Evolutionary conservation across 2,797 vertebrate species (phyloP).

Genomic region (Lepilemur septentrionalis): DNA sequence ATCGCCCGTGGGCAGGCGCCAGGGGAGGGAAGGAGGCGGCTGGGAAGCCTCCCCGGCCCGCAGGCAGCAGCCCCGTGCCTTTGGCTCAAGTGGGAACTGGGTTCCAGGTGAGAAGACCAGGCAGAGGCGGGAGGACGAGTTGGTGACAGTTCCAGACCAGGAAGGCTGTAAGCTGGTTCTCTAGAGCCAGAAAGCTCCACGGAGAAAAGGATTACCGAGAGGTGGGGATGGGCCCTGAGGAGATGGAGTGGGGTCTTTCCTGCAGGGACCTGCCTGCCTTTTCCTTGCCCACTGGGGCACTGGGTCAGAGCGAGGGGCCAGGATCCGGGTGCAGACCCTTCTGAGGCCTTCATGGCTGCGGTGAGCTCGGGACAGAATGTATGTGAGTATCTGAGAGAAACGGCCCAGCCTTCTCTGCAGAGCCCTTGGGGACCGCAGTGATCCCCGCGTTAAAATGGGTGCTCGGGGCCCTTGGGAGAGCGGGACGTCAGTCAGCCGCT

Average conservation of each 20-base stretch:
- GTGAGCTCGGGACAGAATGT: not conserved
- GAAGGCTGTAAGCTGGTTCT: not conserved
- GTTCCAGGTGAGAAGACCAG: fast-evolving
- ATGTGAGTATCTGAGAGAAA: fast-evolving
- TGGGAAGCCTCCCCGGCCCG: not conserved
- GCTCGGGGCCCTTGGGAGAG: fast-evolving
- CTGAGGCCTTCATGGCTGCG: fast-evolving
- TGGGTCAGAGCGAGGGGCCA: not conserved
- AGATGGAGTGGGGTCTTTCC: fast-evolving
- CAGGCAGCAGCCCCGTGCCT: too few relatives aligned
- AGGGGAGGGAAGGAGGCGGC: not conserved
- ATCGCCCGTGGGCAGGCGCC: not conserved
- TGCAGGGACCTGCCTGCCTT: too few relatives aligned
- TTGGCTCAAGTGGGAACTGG: not conserved
- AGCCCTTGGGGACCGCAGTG: fast-evolving
- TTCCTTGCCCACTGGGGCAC: too few relatives aligned
- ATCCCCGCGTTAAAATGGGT: fast-evolving
- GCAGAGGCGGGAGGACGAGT: fast-evolving
- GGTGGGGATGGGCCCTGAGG: not conserved
- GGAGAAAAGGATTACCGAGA: not conserved
- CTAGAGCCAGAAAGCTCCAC: not conserved
- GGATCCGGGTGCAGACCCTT: fast-evolving
- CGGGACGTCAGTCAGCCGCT: fast-evolving
- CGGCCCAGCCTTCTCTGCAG: fast-evolving
- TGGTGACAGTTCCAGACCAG: not conserved